Conservation (phyloP, 2,888 invertebrate species). For the Metellina segmentata region DNA sequence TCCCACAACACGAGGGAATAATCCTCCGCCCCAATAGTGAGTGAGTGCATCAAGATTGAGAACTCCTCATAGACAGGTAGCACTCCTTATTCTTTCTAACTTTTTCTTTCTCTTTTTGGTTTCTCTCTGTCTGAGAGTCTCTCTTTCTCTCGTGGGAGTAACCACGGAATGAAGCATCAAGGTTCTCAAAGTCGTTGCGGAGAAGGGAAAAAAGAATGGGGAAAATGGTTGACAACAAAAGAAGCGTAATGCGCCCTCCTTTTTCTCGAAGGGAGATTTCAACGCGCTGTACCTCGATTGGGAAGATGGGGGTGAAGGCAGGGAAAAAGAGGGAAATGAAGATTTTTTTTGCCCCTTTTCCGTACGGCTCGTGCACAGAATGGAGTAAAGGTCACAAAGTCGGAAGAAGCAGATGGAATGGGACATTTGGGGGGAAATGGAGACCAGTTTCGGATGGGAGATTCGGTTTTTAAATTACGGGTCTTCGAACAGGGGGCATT, state of each 20-base stretch:
- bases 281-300: constrained; percentile 45
- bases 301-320: not conserved
- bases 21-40: constrained; percentile 49
- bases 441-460: constrained; percentile 18
- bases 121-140: not conserved
- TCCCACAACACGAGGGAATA: constrained; percentile 41
- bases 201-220: constrained; percentile 38
- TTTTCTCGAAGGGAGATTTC: constrained; percentile 28
- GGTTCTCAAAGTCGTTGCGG: constrained; percentile 53
- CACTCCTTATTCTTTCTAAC: constrained; percentile 14
- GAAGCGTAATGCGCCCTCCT: constrained; percentile 55
- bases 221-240: constrained; percentile 63
- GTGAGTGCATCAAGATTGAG: constrained; percentile 62
- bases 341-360: constrained; percentile 21
- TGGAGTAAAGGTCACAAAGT: constrained; percentile 45
- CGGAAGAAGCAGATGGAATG: constrained; percentile 1
- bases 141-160: constrained; percentile 52
- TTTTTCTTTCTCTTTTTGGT: not conserved
- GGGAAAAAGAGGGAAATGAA: constrained; percentile 36
- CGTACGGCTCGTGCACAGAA: no score
- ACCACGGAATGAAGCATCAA: constrained; percentile 72
- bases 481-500: no score
- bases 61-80: constrained; percentile 62
- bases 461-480: no score
- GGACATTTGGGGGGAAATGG: not conserved